Conservation (phyloP, 1,140 invertebrate genomes). For the Neotoxoptera formosana region DNA sequence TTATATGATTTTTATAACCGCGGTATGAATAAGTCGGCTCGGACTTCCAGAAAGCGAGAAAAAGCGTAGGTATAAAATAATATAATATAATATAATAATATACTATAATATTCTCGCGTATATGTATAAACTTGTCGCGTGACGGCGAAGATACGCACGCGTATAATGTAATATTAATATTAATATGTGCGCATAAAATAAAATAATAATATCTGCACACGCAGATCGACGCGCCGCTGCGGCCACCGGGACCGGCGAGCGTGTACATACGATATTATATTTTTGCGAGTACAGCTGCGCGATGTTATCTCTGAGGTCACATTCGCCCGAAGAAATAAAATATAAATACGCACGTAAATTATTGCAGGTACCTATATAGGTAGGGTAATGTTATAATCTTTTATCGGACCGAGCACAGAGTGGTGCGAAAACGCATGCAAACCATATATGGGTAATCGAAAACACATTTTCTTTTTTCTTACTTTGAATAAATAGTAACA, state of each 20-base stretch:
- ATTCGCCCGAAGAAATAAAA: neutral
- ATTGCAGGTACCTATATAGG: neutral
- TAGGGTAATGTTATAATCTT: neutral
- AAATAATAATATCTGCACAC: neutral
- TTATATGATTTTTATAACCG: neutral
- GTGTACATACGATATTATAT: neutral
- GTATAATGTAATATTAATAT: neutral
- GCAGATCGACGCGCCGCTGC: neutral
- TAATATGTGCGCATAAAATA: neutral
- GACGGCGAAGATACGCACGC: neutral
- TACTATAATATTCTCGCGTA: too few species aligned
- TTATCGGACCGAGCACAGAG: neutral
- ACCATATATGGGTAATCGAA: neutral
- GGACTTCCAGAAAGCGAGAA: neutral
- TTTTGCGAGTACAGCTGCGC: neutral
- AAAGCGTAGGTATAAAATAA: too few species aligned
- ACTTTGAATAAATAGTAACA: neutral
- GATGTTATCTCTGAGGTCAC: neutral
- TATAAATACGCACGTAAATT: neutral
- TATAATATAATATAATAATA: conserved; percentile 5
- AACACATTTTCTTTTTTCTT: neutral
- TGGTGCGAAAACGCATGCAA: neutral
- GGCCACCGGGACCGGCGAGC: neutral
- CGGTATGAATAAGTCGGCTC: neutral
- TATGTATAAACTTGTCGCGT: neutral